These are phyloP conservation scores for Leptodon cayanensis DNA, from an alignment of 2,797 vertebrate genomes.

Conservation along the genomic window DNA sequence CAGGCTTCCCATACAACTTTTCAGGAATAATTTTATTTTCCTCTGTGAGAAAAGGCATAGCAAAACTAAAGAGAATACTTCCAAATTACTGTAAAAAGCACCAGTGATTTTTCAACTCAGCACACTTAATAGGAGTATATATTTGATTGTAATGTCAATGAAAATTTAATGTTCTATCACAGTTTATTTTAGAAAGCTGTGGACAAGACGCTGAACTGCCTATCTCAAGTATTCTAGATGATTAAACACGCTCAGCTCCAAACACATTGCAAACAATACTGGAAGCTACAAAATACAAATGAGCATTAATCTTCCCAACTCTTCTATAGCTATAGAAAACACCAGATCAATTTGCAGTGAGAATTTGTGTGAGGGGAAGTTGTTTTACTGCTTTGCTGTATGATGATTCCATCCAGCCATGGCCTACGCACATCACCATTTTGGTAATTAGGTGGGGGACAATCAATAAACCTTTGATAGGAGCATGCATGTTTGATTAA, in stretches of 20 bases:
- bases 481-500: not conserved
- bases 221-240: not conserved
- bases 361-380: not conserved
- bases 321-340: not conserved
- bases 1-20: not conserved
- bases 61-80: not conserved
- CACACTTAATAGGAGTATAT: not conserved
- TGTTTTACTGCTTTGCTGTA: not conserved
- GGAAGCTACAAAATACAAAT: not conserved
- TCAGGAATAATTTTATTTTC: not conserved
- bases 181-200: not conserved
- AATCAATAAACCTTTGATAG: not conserved
- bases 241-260: not conserved
- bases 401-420: not conserved
- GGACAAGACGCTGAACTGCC: not conserved
- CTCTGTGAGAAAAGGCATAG: not conserved
- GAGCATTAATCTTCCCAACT: not conserved
- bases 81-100: not conserved
- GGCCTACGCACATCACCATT: not conserved
- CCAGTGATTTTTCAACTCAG: not conserved
- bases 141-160: not conserved
- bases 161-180: not conserved
- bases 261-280: not conserved
- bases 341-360: not conserved
- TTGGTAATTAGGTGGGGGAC: not conserved